Conservation (phyloP, 1,140 invertebrate genomes). For the Platorchestia sp. region DNA sequence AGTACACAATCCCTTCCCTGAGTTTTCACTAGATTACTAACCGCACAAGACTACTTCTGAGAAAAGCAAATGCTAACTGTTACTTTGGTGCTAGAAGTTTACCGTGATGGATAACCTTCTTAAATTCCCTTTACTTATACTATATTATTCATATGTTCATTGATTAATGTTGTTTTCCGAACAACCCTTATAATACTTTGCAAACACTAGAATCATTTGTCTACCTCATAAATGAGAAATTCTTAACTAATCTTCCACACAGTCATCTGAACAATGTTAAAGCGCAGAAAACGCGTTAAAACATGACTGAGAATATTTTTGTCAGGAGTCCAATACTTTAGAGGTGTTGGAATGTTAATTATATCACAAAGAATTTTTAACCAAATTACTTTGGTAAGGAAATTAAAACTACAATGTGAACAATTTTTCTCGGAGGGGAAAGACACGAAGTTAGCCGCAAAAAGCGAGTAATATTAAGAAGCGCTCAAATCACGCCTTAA, state of each 20-base stretch:
- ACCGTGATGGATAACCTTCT: not conserved
- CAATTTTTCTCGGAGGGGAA: not conserved
- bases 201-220: no score
- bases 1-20: not conserved
- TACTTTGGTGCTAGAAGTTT: no score
- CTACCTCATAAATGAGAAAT: no score
- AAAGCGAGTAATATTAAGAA: not conserved
- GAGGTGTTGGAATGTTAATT: not conserved
- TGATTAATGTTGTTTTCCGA: no score
- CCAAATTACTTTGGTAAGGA: not conserved
- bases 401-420: not conserved
- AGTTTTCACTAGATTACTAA: not conserved
- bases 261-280: not conserved
- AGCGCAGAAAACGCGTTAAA: not conserved
- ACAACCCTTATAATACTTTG: no score
- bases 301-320: not conserved
- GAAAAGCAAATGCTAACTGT: no score
- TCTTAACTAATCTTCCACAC: no score
- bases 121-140: not conserved
- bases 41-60: not conserved
- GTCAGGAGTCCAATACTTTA: not conserved
- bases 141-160: no score
- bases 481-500: not conserved
- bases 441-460: not conserved
- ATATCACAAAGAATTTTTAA: not conserved